Evolutionary conservation across 2,113 vertebrate species (phyloP).

Genomic region (Natator depressus): DNA sequence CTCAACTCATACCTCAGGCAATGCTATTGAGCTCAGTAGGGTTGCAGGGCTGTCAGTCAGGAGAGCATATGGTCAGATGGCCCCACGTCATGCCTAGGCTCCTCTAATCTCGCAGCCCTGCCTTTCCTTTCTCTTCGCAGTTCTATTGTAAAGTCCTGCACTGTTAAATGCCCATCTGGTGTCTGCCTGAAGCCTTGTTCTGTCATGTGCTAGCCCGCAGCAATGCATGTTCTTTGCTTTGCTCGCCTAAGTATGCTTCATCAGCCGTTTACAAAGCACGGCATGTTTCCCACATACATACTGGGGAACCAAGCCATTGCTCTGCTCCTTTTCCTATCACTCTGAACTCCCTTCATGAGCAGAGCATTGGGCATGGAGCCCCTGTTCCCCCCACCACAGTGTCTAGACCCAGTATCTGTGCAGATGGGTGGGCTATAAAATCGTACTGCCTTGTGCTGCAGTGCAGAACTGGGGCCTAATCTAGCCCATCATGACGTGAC

Average conservation of each 20-base stretch:
- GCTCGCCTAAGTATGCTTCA: no score
- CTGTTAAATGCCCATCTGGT: not conserved
- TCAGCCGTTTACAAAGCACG: not conserved
- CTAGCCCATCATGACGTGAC: no score
- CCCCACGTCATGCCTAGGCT: not conserved
- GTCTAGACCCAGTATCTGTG: no score
- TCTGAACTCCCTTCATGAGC: no score
- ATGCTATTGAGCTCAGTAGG: not conserved
- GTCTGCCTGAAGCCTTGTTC: not conserved
- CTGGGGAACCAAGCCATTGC: no score
- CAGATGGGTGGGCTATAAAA: no score
- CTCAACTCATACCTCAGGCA: not conserved
- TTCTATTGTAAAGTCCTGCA: not conserved
- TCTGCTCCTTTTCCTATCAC: no score
- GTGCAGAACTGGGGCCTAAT: no score
- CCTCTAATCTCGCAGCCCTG: not conserved
- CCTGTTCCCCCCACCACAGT: no score
- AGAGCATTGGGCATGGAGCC: no score
- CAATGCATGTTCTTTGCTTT: not conserved
- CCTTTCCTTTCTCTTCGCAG: not conserved
- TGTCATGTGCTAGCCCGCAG: not conserved
- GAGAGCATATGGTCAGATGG: not conserved
- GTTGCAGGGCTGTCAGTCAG: not conserved
- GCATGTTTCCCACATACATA: no score
- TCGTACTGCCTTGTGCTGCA: no score